Base-by-base conservation (phyloP, 2,113 vertebrate genomes). In the Xiphophorus maculatus region DNA sequence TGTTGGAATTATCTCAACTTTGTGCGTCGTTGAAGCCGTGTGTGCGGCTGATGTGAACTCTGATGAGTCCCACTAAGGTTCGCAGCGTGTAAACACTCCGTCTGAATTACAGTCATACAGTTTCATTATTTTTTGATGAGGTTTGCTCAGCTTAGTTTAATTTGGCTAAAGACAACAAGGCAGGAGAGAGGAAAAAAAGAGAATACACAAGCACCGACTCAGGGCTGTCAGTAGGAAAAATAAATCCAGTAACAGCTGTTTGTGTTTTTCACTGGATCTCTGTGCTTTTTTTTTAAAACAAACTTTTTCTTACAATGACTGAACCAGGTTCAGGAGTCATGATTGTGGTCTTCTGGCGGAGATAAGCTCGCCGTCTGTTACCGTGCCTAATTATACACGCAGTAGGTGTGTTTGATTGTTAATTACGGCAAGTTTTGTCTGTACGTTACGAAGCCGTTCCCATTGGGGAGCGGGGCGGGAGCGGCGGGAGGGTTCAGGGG, bases 121-220 rank as follows among this genome's bases (percentile, higher is more conserved):
- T 19, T 69, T 32, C 81, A 74, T 88, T 66, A 61, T 76, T 83
- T 66, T 82, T 30, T 89, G 44, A 84, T 83, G 76, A 79, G 72
- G 74, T 89, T 88, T 86, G 74, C 87, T 85, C 82, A 89, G 87
- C 83, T 89, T 87, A 81, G 73, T 90, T 87, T 89, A 79, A 44
- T 87, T 79, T 81, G 82, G 84, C 83, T 63, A 42, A 71, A 68
- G 62, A 58, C 27, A 77, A 65, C 71, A 72, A 71, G 15, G 54
- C 63, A 77, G 68, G 35, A 51, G 74, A 67, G 75, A 40, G 9
- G 60, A 19, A 67, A 8, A 77, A 42, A 4, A 61, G 62, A 79
- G 22, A 72, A 62, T 62, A 77, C 75, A 62, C 28, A 32, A 77
- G 74, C 30, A 40, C 37, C 0, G 37, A 40, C 13, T 14, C 40